Conservation (phyloP, 2,888 invertebrate genomes). For the Pemphredon lugubris region DNA sequence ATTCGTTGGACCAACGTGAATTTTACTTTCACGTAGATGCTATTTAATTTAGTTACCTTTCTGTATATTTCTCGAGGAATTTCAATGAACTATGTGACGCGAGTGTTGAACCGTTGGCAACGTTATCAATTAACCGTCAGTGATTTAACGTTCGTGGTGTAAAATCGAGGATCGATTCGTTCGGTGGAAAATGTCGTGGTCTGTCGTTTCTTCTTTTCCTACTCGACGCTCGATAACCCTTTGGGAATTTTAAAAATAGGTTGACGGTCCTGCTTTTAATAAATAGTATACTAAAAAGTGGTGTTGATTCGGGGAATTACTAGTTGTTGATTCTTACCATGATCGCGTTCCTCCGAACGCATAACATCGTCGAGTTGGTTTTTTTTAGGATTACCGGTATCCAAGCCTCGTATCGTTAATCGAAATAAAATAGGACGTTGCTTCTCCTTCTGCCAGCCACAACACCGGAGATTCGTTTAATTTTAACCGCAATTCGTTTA, state of each 20-base stretch:
- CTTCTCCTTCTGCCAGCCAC: background rate
- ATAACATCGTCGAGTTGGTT: too few species aligned
- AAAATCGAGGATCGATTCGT: constrained; percentile 37
- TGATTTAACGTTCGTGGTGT: constrained; percentile 4
- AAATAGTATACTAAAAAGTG: background rate
- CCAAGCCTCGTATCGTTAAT: too few species aligned
- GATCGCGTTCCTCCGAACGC: too few species aligned
- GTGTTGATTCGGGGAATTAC: background rate
- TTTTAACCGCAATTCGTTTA: background rate
- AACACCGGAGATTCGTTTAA: background rate
- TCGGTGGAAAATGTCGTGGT: constrained; percentile 26
- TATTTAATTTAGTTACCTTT: too few species aligned
- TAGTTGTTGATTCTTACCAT: background rate
- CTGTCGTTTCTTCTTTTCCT: constrained; percentile 13
- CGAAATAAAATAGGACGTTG: too few species aligned
- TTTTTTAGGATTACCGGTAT: too few species aligned
- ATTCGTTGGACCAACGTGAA: too few species aligned
- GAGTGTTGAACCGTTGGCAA: too few species aligned
- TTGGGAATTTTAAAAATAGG: constrained; percentile 28
- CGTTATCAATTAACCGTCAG: too few species aligned
- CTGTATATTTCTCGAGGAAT: too few species aligned
- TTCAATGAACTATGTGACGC: too few species aligned
- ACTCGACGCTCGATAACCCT: constrained; percentile 15
- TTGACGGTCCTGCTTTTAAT: background rate
- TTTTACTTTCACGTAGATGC: too few species aligned